These are phyloP conservation scores for Enoplosus armatus DNA, from an alignment of 2,797 vertebrate genomes.

Conservation along the genomic window DNA sequence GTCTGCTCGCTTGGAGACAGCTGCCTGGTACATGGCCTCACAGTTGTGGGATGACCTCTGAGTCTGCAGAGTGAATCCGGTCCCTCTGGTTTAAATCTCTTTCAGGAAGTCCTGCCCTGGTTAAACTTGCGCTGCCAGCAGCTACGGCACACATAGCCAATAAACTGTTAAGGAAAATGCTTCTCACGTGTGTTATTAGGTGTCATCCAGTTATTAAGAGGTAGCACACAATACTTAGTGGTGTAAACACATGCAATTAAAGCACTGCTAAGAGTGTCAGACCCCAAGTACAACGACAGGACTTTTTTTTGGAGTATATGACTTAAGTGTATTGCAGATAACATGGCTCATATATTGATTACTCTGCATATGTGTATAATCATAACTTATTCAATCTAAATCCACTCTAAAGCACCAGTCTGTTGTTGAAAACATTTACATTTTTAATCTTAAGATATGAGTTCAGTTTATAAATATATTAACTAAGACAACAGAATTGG, in stretches of 20 bases:
- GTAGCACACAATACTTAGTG: neutral
- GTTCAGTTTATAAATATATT: conserved; percentile 9
- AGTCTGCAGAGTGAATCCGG: conserved; percentile 79
- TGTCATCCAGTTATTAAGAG: conserved; percentile 1
- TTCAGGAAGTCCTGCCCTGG: conserved; percentile 82
- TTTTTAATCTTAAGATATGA: neutral
- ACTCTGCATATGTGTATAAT: neutral
- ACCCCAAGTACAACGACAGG: neutral
- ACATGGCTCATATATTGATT: neutral
- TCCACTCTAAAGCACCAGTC: neutral
- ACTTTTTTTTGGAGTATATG: no score
- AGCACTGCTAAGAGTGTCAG: neutral
- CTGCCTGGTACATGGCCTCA: conserved; percentile 92
- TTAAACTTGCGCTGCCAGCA: conserved; percentile 80
- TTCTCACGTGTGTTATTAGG: neutral
- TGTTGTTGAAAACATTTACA: neutral
- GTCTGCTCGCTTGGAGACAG: conserved; percentile 85
- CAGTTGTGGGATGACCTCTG: conserved; percentile 85
- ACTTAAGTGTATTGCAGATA: no score
- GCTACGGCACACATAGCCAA: conserved; percentile 75
- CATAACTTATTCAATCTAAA: neutral
- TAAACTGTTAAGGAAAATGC: conserved; percentile 15
- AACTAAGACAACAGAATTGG: neutral
- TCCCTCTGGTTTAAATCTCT: conserved; percentile 75
- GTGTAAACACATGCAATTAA: conserved; percentile 4